These are phyloP conservation scores for Axea sp. DNA, from an alignment of 2,888 invertebrate species.

Conservation along the genomic window DNA sequence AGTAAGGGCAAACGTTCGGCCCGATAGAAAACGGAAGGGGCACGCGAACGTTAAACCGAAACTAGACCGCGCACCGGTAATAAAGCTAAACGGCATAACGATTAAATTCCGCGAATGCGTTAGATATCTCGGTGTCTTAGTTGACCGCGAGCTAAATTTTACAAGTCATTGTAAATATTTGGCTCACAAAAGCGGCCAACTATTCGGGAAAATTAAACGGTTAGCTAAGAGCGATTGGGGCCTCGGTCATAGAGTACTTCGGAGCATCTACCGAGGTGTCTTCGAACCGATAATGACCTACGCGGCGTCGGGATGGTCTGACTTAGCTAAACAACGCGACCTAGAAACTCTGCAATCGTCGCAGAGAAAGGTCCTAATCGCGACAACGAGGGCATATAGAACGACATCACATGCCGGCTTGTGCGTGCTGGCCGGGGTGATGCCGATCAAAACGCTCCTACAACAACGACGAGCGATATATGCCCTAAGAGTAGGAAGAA, in stretches of 20 bases:
- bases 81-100: neutral
- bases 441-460: neutral
- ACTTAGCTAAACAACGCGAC: neutral
- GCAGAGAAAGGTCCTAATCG: neutral
- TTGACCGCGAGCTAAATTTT: too few species aligned
- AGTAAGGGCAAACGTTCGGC: too few species aligned
- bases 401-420: neutral
- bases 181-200: neutral
- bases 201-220: neutral
- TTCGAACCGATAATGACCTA: neutral
- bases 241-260: neutral
- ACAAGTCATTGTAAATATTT: neutral
- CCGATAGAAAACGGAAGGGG: too few species aligned
- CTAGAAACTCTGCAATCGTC: neutral
- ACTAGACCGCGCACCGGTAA: neutral
- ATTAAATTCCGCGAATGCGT: neutral
- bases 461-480: neutral
- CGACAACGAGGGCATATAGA: neutral
- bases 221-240: neutral
- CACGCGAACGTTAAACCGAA: too few species aligned
- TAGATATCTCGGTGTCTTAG: neutral
- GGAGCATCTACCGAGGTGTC: too few species aligned
- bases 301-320: neutral
- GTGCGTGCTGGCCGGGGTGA: conserved; percentile 1
- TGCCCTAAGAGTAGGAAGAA: neutral